Percentiles rank a stretch among this genome's conserved stretches.
Evolutionary conservation across 2,797 vertebrate genomes (phyloP).

Genomic region (Anolis apletophallus): DNA sequence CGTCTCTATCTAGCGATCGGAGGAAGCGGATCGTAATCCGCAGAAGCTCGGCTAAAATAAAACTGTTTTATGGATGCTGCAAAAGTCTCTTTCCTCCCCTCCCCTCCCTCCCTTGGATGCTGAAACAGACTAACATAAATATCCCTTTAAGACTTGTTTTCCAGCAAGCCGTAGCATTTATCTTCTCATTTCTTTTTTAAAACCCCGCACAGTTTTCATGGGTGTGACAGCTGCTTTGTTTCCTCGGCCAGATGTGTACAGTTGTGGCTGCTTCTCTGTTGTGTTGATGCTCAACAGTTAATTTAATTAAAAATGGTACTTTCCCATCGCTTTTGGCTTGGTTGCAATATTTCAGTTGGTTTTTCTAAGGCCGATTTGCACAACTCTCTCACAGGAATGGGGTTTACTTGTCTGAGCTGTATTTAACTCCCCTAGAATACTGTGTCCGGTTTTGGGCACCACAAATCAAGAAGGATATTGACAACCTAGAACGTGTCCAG

Average conservation of each 20-base stretch:
- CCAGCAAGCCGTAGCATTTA: conserved; percentile 18
- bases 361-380: background rate
- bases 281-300: conserved; percentile 7
- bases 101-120: no score
- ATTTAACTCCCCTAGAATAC: background rate
- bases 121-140: no score
- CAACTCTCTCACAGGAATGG: background rate
- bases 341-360: background rate
- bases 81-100: no score
- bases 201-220: background rate
- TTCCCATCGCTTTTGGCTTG: conserved; percentile 10
- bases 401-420: background rate
- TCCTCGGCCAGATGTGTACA: conserved; percentile 31
- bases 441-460: no score
- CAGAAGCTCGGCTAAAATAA: no score
- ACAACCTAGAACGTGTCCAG: no score
- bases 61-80: no score
- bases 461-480: no score
- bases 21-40: no score
- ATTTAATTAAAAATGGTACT: background rate
- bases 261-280: conserved; percentile 20
- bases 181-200: background rate
- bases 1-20: no score
- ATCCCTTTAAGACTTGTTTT: conserved; percentile 30
- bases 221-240: conserved; percentile 47